Evolutionary conservation across 2,113 vertebrate species (phyloP).

Genomic region (Neoarius graeffei): DNA sequence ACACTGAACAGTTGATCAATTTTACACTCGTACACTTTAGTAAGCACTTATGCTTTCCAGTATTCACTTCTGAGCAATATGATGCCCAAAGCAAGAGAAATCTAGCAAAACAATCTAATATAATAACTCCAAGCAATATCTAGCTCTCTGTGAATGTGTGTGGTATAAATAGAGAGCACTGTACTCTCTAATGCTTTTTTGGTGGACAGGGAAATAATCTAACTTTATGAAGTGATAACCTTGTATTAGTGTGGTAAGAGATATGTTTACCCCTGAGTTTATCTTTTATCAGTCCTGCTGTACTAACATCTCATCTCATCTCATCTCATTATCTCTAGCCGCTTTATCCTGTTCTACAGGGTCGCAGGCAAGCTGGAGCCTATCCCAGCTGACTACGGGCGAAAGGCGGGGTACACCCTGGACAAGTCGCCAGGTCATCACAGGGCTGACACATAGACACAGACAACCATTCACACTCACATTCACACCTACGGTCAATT

Average conservation of each 20-base stretch:
- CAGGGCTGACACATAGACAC: too few species aligned
- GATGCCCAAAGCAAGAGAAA: background rate
- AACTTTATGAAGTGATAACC: slow-evolving; percentile 24
- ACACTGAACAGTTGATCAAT: background rate
- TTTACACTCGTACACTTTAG: background rate
- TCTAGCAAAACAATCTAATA: background rate
- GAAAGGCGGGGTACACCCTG: too few species aligned
- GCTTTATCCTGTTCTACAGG: too few species aligned
- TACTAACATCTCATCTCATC: background rate
- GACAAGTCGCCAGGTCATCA: too few species aligned
- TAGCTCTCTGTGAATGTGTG: background rate
- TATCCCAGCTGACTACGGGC: too few species aligned
- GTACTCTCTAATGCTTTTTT: background rate
- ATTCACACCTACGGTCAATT: too few species aligned
- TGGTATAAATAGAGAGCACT: background rate
- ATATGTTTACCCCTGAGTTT: slow-evolving; percentile 13
- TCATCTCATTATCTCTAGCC: too few species aligned
- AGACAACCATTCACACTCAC: too few species aligned
- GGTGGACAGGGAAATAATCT: slow-evolving; percentile 13
- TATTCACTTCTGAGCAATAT: background rate
- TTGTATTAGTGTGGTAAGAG: slow-evolving; percentile 17
- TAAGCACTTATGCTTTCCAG: background rate
- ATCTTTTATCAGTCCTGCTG: background rate
- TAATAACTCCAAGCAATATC: background rate
- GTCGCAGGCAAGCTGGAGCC: too few species aligned